Conservation (phyloP, 2,113 vertebrate genomes). For the Hucho hucho region DNA sequence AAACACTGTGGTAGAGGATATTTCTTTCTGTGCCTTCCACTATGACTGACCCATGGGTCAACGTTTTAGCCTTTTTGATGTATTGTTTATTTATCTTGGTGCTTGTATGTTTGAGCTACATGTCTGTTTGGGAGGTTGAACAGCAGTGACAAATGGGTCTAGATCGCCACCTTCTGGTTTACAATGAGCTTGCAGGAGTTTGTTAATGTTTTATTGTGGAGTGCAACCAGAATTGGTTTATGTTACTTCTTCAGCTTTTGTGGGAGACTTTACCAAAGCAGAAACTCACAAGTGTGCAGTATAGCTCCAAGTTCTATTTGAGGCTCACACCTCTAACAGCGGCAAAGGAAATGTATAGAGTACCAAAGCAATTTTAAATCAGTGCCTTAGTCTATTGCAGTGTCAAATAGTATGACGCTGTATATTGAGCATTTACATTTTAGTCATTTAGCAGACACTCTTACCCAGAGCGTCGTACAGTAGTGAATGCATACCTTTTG, state of each 20-base stretch:
- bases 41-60: background rate
- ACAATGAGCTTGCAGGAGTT: background rate
- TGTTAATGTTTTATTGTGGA: background rate
- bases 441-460: too few relatives aligned
- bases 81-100: constrained; percentile 8
- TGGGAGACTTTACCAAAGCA: too few relatives aligned
- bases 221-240: background rate
- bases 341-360: too few relatives aligned
- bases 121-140: background rate
- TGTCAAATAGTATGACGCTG: background rate
- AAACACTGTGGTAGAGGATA: constrained; percentile 61
- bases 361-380: background rate
- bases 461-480: too few relatives aligned
- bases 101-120: background rate
- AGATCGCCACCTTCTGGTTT: constrained; percentile 57
- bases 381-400: background rate
- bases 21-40: background rate
- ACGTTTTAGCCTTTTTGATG: background rate
- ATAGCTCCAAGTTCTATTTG: background rate
- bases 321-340: background rate
- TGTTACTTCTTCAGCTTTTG: background rate
- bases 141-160: constrained; percentile 4
- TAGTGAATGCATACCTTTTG: too few relatives aligned
- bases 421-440: too few relatives aligned
- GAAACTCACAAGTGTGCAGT: too few relatives aligned